Base-by-base conservation (phyloP, 1,140 invertebrate genomes). In the Homalodisca vitripennis region DNA sequence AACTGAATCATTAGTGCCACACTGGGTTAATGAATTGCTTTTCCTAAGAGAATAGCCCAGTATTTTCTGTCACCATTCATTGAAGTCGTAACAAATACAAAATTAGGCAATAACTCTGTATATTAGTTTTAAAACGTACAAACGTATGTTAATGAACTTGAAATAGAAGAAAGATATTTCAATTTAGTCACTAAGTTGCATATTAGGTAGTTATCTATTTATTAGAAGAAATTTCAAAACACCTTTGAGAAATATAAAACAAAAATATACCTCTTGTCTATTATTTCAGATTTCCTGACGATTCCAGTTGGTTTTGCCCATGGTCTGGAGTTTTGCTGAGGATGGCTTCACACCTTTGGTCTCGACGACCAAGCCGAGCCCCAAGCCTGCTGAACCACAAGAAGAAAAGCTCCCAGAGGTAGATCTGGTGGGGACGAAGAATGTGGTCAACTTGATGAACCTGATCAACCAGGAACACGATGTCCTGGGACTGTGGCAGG, bases 251-350 rank as follows among this genome's bases (percentile, higher is more conserved):
- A n/a, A n/a, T n/a, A n/a, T n/a, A n/a, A n/a, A n/a, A n/a, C n/a
- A n/a, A n/a, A n/a, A n/a, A n/a, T n/a, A n/a, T n/a, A n/a, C n/a
- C n/a, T n/a, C n/a, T n/a, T n/a, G n/a, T n/a, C n/a, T n/a, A n/a
- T n/a, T 60, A 63, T 71, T 77, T 27, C 64, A 83, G 81, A 83
- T 75, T 79, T 91, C 47, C 79, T 89, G 32, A 85, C 82, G 0
- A 75, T 85, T 26, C 86, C 89, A 0, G 89, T 88, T 70, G 89
- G 89, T 6, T 86, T 92, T 72, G 74, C 74, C 27, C 74, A 78
- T 30, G 89, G 89, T 2, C 73, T 87, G 63, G 77, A 82, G 63
- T 87, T n/a, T 88, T 76, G 74, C 79, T 66, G 73, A 75, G 31
- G 84, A 85, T 73, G 53, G 53, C 31, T 55, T 22, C 47, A 82